Base-by-base conservation (phyloP, 2,888 invertebrate genomes). In the Gari tellinella region DNA sequence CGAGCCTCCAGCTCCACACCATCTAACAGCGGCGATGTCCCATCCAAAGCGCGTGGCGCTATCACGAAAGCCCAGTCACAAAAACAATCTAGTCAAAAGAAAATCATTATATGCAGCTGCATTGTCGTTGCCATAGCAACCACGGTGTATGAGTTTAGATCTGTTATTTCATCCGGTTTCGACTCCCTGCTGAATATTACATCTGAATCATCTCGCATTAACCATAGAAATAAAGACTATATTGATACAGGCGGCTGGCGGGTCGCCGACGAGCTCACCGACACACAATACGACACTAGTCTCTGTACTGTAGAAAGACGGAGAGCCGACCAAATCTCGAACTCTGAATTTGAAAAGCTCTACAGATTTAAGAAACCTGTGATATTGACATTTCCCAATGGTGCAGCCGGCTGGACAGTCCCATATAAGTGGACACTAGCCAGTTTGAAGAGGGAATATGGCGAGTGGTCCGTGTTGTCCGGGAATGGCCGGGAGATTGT, bases 401-500 rank as follows among this genome's bases (percentile, higher is more conserved):
- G 88, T 15, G 87, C 88, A 12, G 49, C 60, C 17, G 87, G 83
- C 40, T 90, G 90, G 90, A 88, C 87, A 5, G 68, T 81, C n/a
- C 81, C 86, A 1, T 53, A 48, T 1, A 70, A 72, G 46, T 90
- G 89, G 89, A 83, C 86, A 3, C 52, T 85, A 19, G 38, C 65
- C 8, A 77, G 69, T 45, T 67, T 88, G 38, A 85, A 80, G 48
- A 62, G 52, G 40, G 79, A 83, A 26, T 89, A 90, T 67, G 87
- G 88, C 14, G 60, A 86, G 25, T 86, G 86, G 87, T 64, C 68
- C 14, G 75, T 89, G 1, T 49, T 74, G 41, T 81, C 85, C 14
- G 90, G 90, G 3, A 85, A 83, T 55, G 85, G 88, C 4, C 63
- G 84, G 31, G 90, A 90, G 60, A 88, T 90, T 49, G 88, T 90